Base-by-base conservation (phyloP, 2,113 vertebrate species). In the Chloebia gouldiae region DNA sequence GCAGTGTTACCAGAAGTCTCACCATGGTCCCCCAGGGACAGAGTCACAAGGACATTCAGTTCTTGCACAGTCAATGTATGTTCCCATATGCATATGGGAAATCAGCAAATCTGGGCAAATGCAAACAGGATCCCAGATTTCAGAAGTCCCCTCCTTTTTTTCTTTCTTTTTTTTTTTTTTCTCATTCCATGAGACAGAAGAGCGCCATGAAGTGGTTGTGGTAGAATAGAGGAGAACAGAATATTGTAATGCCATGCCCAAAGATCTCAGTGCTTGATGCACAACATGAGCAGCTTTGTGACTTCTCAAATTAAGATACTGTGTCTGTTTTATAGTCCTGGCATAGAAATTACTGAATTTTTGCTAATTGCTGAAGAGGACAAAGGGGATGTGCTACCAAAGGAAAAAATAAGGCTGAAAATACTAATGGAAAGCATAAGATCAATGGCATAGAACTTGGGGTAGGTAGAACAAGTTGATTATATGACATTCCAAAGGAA, bases 21-120 rank as follows among this genome's bases (percentile, higher is more conserved):
- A 54, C 57, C 59, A 71, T 1, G 1, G 53, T 47, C 33, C 63
- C 66, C 71, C 37, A 45, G 81, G 57, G 81, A 76, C 54, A 49
- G 51, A 75, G 65, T 68, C 45, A 88, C 63, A 73, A 59, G 79
- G 86, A 94, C 95, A 93, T 92, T 88, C n/a, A 86, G 88, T 94
- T 88, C 88, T 39, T 88, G 60, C 20, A 3, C 13, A 88, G 92
- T 42, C 85, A 77, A 50, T 59, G 15, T 70, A 90, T 73, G 71
- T 86, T 93, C 88, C 82, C 85, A 73, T 82, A 72, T 45, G 66
- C 63, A 37, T n/a, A n/a, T n/a, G n/a, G n/a, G n/a, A n/a, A n/a
- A n/a, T 88, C 85, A 57, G 70, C 54, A 88, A 85, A 92, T 85
- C 77, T 19, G 53, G 49, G 44, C 47, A 94, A 85, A 78, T 8